phyloP scores from a whole-genome alignment of 2,113 vertebrate species.

The Vulpes lagopus region DNA sequence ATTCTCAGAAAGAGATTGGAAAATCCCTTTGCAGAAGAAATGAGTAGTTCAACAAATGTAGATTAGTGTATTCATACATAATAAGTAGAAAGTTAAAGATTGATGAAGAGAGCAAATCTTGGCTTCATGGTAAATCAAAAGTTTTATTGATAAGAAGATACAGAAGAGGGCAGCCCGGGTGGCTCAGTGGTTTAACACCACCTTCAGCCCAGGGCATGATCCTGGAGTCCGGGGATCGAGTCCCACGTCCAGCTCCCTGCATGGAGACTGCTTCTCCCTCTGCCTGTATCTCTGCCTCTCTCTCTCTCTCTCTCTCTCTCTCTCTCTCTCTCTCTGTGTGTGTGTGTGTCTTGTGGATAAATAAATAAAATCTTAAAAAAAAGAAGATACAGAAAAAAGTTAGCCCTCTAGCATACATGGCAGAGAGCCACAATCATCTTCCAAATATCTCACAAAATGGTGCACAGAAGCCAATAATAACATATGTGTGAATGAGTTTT shows the following conservation, averaged over 20 bases:
- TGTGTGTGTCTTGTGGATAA: too few species aligned
- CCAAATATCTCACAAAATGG: not conserved
- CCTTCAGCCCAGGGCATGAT: too few species aligned
- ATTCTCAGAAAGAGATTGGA: not conserved
- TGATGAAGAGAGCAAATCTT: not conserved
- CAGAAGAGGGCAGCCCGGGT: not conserved
- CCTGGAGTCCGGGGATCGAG: too few species aligned
- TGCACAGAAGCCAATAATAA: not conserved
- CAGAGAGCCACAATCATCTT: not conserved
- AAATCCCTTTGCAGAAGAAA: not conserved
- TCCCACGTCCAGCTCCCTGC: too few species aligned
- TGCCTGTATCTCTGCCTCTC: too few species aligned
- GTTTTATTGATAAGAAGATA: not conserved
- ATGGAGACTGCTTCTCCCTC: too few species aligned
- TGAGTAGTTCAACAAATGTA: not conserved
- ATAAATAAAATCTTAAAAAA: too few species aligned
- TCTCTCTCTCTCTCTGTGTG: too few species aligned
- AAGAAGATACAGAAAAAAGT: not conserved
- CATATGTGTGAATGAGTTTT: not conserved
- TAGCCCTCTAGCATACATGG: not conserved
- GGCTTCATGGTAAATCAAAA: not conserved
- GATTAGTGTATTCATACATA: not conserved
- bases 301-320: too few species aligned
- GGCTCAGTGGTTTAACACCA: too few species aligned
- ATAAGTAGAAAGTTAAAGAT: not conserved